A percentile compares a stretch with the other conserved stretches of the same genome.
phyloP scores from a whole-genome alignment of 2,113 vertebrate species.

The Synodontis membranacea region DNA sequence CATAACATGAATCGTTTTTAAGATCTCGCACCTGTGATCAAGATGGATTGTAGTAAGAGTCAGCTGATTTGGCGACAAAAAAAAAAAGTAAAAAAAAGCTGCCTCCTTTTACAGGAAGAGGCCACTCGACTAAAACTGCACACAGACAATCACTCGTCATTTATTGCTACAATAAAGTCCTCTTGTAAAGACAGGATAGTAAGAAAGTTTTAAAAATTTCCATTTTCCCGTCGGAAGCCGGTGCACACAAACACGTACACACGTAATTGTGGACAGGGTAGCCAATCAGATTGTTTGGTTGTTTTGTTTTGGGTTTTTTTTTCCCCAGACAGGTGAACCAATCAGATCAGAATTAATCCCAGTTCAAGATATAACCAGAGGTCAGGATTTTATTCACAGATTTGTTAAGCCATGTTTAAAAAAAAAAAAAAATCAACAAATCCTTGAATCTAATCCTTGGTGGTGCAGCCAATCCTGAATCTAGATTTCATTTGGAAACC shows the following conservation, averaged over 20 bases:
- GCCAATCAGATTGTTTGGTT: not conserved
- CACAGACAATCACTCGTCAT: not conserved
- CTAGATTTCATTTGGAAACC: not conserved
- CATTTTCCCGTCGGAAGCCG: not conserved
- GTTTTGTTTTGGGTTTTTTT: too few relatives aligned
- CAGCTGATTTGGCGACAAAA: too few relatives aligned
- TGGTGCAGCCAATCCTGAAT: not conserved
- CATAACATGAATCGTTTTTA: not conserved
- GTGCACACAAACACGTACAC: not conserved
- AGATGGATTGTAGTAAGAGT: not conserved
- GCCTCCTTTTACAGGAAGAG: not conserved
- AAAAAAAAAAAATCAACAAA: not conserved
- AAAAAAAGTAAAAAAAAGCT: not conserved
- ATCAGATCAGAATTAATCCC: not conserved
- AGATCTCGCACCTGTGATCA: not conserved
- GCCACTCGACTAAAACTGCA: not conserved
- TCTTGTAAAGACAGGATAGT: not conserved
- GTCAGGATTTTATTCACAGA: not conserved
- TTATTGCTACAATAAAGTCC: not conserved
- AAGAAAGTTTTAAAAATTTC: not conserved
- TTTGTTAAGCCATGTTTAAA: not conserved
- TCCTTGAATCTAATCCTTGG: not conserved
- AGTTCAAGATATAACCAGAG: not conserved
- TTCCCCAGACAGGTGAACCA: not conserved
- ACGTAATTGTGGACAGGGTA: too few relatives aligned